These are phyloP conservation scores for Gnathonemus longibarbis DNA, from an alignment of 2,113 vertebrate genomes.

Conservation along the genomic window DNA sequence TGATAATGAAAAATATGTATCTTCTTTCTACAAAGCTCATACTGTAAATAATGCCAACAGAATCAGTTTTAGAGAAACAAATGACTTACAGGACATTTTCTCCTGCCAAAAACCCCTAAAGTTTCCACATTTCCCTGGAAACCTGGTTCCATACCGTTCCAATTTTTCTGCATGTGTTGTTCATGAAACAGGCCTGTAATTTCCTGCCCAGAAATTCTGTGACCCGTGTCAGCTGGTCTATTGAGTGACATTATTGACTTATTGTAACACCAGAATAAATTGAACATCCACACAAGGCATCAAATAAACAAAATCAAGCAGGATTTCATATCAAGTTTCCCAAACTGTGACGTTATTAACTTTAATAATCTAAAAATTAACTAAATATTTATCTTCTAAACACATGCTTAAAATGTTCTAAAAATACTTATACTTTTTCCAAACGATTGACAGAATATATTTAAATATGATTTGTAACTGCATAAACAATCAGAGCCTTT, in stretches of 20 bases:
- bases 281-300: not conserved
- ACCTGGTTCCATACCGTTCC: not conserved
- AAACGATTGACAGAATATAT: constrained; percentile 38
- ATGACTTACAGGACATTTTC: not conserved
- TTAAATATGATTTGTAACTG: constrained; percentile 39
- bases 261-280: not conserved
- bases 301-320: not conserved
- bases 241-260: not conserved
- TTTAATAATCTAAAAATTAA: not conserved
- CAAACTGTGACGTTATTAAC: not conserved
- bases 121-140: not conserved
- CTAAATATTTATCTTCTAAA: not conserved
- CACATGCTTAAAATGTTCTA: constrained; percentile 20
- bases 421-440: constrained; percentile 6
- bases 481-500: constrained; percentile 43
- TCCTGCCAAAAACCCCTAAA: not conserved
- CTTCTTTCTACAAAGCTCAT: not conserved
- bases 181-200: not conserved
- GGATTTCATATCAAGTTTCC: not conserved
- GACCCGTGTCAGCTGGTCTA: not conserved
- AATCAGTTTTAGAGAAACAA: not conserved
- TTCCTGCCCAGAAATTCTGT: not conserved
- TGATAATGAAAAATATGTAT: not conserved
- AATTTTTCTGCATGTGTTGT: not conserved
- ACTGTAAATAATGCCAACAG: not conserved